Evolutionary conservation across 1,140 invertebrate species (phyloP), one percentile per base, ranked within the genome.

Genomic region (Philaenus spumarius): DNA sequence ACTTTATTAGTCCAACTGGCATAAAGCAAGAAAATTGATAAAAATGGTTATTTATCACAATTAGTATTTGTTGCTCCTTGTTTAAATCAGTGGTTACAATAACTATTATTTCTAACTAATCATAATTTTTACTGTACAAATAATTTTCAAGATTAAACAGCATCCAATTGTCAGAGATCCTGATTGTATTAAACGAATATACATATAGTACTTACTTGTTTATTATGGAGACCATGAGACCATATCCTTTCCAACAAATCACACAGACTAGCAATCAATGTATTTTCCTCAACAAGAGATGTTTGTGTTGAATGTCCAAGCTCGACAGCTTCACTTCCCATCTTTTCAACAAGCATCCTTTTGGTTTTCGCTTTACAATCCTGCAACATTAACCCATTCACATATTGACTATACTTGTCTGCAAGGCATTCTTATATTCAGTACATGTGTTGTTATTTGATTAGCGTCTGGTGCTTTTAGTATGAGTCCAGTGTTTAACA

Each of bases 391-490:
- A 99, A 9, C 11, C 6, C 15, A 46, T 2, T 12, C 62, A 82
- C 82, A 74, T 96, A 90, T 73, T 97, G 98, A 37, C 86, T 88
- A 69, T 96, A 92, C 15, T 98, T 73, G 0, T 96, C 97, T 73
- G 99, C 96, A 1, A 91, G 92, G 97, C 97, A 99, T 40, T 99
- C 90, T 62, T 96, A 80, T 75, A 99, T 97, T 11, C 99, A 71
- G 30, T 99, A 80, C 77, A 99, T 97, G 77, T 97, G 99, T 0
- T 99, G 78, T 66, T 93, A 92, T 11, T 94, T 95, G 7, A 99
- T 97, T 51, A 99, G 79, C 0, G 96, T 98, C 69, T 96, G 98
- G 72, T 99, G 97, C 77, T 99, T 97, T 0, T 95, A 84, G 11
- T 83, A 82, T 5, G 69, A 68, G 5, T 75, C 64, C 20, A 68